These are phyloP conservation scores for Papio anubis DNA, from an alignment of 2,113 vertebrate species.

Conservation along the genomic window DNA sequence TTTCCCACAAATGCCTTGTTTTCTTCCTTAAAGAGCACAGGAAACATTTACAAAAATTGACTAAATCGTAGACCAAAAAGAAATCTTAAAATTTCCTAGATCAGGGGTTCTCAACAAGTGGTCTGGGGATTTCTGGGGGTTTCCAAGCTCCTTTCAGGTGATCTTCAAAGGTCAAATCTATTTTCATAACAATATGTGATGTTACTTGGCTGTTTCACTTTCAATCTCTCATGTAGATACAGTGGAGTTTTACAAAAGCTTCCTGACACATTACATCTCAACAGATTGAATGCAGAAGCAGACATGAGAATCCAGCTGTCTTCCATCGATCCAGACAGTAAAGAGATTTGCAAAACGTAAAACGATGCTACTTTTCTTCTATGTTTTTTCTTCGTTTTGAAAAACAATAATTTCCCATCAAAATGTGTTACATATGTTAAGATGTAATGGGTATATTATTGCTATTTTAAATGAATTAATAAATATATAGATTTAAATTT, in stretches of 20 bases:
- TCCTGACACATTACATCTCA: background rate
- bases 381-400: background rate
- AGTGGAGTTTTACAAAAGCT: background rate
- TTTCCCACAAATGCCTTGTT: background rate
- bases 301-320: background rate
- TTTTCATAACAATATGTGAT: background rate
- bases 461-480: background rate
- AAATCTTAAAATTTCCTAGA: background rate
- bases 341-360: background rate
- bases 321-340: background rate
- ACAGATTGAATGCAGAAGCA: background rate
- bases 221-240: background rate
- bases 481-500: background rate
- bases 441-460: background rate
- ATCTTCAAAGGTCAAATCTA: background rate
- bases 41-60: background rate
- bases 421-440: background rate
- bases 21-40: background rate
- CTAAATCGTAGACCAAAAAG: background rate
- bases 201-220: background rate
- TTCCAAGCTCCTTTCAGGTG: background rate
- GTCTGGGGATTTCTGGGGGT: background rate
- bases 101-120: background rate
- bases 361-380: background rate
- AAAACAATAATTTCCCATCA: conserved; percentile 27